Percentiles rank a stretch among this genome's conserved stretches.
Evolutionary conservation across 2,888 invertebrate species (phyloP).

Genomic region (Clitarchus hookeri): DNA sequence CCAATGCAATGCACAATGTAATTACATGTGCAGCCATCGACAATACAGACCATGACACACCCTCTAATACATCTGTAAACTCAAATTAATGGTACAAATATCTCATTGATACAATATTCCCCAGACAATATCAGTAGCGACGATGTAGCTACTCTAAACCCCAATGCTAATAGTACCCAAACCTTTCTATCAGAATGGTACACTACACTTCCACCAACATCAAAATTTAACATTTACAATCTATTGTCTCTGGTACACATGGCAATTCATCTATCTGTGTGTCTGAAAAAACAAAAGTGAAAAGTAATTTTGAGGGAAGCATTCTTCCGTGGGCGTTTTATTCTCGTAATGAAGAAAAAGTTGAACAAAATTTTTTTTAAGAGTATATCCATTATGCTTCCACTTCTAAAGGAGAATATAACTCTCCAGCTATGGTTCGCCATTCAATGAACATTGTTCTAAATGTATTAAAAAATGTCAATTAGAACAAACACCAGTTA

Average conservation of each 20-base stretch:
- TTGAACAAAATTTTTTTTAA: too few relatives aligned
- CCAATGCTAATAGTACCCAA: neutral
- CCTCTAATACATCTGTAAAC: conserved; percentile 23
- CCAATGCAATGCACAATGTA: conserved; percentile 24
- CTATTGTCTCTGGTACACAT: neutral
- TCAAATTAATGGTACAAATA: conserved; percentile 16
- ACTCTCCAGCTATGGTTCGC: too few relatives aligned
- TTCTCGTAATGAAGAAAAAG: too few relatives aligned
- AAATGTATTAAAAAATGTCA: too few relatives aligned
- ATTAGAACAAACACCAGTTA: too few relatives aligned
- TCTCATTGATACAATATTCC: conserved; percentile 25
- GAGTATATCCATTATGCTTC: too few relatives aligned
- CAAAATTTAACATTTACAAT: neutral
- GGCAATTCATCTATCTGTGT: neutral
- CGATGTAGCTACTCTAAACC: neutral
- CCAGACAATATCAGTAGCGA: neutral
- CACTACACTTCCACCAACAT: conserved; percentile 18
- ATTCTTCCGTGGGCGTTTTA: too few relatives aligned
- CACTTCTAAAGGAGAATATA: too few relatives aligned
- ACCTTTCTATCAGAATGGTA: neutral
- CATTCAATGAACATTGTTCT: too few relatives aligned
- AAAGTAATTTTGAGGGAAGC: too few relatives aligned
- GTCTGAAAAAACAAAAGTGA: too few relatives aligned
- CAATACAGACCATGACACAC: conserved; percentile 26
- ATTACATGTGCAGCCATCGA: conserved; percentile 26